Percentiles rank a stretch among this genome's conserved stretches.
These are phyloP conservation scores for Latrodectus hesperus DNA, from an alignment of 2,888 invertebrate genomes.

Conservation along the genomic window DNA sequence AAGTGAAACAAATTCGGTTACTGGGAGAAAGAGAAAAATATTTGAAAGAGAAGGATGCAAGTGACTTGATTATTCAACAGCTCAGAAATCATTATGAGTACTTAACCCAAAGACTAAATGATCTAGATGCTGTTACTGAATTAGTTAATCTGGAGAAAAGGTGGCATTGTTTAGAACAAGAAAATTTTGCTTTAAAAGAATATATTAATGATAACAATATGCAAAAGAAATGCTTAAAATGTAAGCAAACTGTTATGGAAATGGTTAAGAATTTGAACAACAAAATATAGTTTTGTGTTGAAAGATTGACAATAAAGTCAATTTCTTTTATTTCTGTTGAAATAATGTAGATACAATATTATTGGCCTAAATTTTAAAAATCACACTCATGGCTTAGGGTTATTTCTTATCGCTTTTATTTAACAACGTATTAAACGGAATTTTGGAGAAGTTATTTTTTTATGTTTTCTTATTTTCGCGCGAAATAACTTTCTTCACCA, in stretches of 20 bases:
- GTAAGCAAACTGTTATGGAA: slow-evolving; percentile 18
- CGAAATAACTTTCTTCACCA: too few species aligned
- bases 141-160: slow-evolving; percentile 20
- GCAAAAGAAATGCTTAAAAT: background rate
- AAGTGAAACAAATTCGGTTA: background rate
- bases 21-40: background rate
- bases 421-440: too few species aligned
- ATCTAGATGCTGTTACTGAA: background rate
- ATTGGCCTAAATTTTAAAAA: too few species aligned
- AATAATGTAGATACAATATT: too few species aligned
- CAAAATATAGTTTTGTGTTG: too few species aligned
- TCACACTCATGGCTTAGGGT: too few species aligned
- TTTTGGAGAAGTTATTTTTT: too few species aligned
- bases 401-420: too few species aligned
- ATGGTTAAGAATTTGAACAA: slow-evolving; percentile 2
- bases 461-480: too few species aligned
- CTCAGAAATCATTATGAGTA: background rate
- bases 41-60: background rate
- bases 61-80: background rate
- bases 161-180: slow-evolving; percentile 44
- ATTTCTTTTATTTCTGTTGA: too few species aligned
- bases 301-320: too few species aligned
- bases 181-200: slow-evolving; percentile 27
- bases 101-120: background rate
- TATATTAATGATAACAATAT: slow-evolving; percentile 3